These are phyloP conservation scores for Orientallactaga bullata DNA, from an alignment of 2,113 vertebrate species.

Conservation along the genomic window DNA sequence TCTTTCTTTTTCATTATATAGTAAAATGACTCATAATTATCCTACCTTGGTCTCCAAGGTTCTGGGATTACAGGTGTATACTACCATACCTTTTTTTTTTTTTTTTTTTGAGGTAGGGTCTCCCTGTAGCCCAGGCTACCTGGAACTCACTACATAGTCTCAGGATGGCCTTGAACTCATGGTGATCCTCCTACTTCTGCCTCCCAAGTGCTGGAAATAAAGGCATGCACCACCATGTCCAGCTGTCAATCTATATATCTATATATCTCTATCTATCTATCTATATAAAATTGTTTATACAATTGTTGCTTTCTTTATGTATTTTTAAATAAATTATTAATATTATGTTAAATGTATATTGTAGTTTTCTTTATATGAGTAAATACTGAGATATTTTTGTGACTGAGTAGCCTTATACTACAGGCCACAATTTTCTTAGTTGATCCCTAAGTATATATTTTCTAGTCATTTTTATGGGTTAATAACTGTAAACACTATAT, in stretches of 20 bases:
- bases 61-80: too few species aligned
- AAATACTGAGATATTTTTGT: conserved; percentile 19
- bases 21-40: too few species aligned
- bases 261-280: too few species aligned
- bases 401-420: background rate
- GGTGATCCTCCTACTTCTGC: background rate
- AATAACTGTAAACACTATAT: background rate
- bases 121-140: too few species aligned
- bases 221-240: background rate
- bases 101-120: too few species aligned
- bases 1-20: too few species aligned
- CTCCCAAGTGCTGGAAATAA: background rate
- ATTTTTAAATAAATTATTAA: background rate
- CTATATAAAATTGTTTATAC: background rate
- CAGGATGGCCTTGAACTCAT: background rate
- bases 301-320: background rate
- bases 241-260: background rate
- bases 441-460: background rate
- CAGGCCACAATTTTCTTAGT: background rate
- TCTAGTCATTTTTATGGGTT: background rate
- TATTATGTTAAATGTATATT: background rate
- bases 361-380: background rate
- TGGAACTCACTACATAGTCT: too few species aligned
- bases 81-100: too few species aligned
- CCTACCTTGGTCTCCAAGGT: too few species aligned